Conservation (phyloP, 1,140 invertebrate genomes). For the Aphidius ervi region DNA sequence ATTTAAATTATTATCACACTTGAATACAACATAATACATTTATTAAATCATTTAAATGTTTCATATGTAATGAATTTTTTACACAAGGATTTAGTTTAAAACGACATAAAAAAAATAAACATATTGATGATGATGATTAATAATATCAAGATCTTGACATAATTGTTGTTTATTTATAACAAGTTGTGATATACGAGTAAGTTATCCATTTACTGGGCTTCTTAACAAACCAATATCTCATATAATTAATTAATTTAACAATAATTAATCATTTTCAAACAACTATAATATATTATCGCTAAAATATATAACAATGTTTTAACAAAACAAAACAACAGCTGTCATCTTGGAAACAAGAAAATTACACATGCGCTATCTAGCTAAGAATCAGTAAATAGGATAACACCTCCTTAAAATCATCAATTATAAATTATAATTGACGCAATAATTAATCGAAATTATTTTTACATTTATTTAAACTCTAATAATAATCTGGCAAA, state of each 20-base stretch:
- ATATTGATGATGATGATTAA: constrained; percentile 43
- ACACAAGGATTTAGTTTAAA: constrained; percentile 51
- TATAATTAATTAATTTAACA: constrained; percentile 31
- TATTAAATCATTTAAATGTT: constrained; percentile 42
- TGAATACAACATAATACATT: constrained; percentile 39
- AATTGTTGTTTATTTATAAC: constrained; percentile 64
- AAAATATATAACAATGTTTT: too few relatives aligned
- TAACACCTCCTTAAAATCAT: too few relatives aligned
- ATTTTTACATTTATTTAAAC: too few relatives aligned
- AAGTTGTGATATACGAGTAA: constrained; percentile 71
- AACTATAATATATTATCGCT: too few relatives aligned
- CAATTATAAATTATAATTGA: too few relatives aligned
- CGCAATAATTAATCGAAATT: too few relatives aligned
- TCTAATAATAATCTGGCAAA: too few relatives aligned
- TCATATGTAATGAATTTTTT: constrained; percentile 50
- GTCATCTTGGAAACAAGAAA: too few relatives aligned
- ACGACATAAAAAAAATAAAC: constrained; percentile 43
- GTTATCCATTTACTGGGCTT: constrained; percentile 74
- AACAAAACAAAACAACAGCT: too few relatives aligned
- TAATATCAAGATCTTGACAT: constrained; percentile 62
- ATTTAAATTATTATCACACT: constrained; percentile 48
- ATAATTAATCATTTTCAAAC: too few relatives aligned
- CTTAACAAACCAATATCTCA: constrained; percentile 68
- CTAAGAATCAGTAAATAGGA: too few relatives aligned
- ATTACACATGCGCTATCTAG: too few relatives aligned